Conservation (phyloP, 1,140 invertebrate genomes). For the Aphidius gifuensis region DNA sequence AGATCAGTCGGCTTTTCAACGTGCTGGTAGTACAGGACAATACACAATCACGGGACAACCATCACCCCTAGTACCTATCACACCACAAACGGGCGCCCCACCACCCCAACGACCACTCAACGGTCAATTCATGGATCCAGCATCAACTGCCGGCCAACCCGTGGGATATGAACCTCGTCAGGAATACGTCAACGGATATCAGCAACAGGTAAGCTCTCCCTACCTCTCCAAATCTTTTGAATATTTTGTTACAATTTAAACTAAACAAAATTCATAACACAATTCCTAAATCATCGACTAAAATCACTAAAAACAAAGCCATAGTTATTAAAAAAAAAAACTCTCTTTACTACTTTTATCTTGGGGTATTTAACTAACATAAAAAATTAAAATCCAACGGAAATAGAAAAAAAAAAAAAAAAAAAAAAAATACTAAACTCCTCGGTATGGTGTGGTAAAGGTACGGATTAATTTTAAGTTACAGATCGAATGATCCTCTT, state of each 20-base stretch:
- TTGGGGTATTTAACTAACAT: too few species aligned
- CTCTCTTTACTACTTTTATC: too few species aligned
- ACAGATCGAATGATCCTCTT: conserved; percentile 46
- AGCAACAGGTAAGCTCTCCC: conserved; percentile 48
- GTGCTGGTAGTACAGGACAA: conserved; percentile 49
- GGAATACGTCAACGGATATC: conserved; percentile 55
- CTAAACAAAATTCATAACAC: neutral
- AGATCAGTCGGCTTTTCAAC: conserved; percentile 54
- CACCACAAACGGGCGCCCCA: conserved; percentile 42
- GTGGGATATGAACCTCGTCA: conserved; percentile 49
- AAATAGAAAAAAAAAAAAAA: conserved; percentile 9
- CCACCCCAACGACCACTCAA: conserved; percentile 49
- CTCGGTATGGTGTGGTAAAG: conserved; percentile 16
- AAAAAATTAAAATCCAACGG: neutral
- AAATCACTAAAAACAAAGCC: too few species aligned
- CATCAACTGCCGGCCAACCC: conserved; percentile 43
- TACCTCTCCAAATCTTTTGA: neutral
- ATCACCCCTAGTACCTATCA: conserved; percentile 46
- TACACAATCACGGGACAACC: conserved; percentile 52
- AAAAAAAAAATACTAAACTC: conserved; percentile 17
- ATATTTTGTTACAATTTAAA: neutral
- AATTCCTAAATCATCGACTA: neutral
- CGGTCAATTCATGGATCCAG: conserved; percentile 55
- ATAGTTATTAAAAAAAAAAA: too few species aligned
- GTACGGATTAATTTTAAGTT: conserved; percentile 38